These are phyloP conservation scores for Phylloscopus whistleri DNA, from an alignment of 2,113 vertebrate species.

Conservation along the genomic window DNA sequence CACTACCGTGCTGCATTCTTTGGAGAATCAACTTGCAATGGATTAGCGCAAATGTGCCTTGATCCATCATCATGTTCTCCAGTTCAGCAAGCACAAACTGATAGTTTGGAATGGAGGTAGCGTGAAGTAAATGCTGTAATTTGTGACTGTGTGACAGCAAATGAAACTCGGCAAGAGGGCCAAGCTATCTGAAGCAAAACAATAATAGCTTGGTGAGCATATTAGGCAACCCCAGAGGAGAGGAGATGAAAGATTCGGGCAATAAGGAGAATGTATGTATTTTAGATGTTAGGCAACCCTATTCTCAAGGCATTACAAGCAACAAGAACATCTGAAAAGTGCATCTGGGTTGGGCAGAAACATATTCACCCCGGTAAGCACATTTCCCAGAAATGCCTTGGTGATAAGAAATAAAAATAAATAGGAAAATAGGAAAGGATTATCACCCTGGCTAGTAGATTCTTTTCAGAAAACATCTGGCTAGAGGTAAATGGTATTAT, in stretches of 20 bases:
- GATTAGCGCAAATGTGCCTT: slow-evolving; percentile 46
- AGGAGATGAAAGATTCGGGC: slow-evolving; percentile 39
- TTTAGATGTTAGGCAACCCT: slow-evolving; percentile 47
- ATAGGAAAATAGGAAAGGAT: not conserved
- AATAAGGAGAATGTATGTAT: slow-evolving; percentile 52
- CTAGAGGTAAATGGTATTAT: slow-evolving; percentile 31
- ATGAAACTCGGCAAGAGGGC: slow-evolving; percentile 59
- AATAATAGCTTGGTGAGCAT: slow-evolving; percentile 56
- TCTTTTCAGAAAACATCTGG: slow-evolving; percentile 28
- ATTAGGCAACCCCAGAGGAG: slow-evolving; percentile 52
- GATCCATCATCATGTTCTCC: slow-evolving; percentile 53
- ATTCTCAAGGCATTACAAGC: slow-evolving; percentile 42
- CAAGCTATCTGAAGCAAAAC: slow-evolving; percentile 46
- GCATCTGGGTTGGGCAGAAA: slow-evolving; percentile 26
- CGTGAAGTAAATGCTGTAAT: slow-evolving; percentile 60
- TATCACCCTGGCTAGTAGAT: not conserved
- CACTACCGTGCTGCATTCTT: slow-evolving; percentile 4
- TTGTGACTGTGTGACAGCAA: slow-evolving; percentile 64
- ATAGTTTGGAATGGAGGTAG: slow-evolving; percentile 49
- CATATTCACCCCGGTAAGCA: slow-evolving; percentile 29
- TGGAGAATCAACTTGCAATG: slow-evolving; percentile 30
- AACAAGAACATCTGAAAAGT: slow-evolving; percentile 46
- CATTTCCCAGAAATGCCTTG: slow-evolving; percentile 22
- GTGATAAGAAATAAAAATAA: not conserved
- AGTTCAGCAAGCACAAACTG: slow-evolving; percentile 48